phyloP scores from a whole-genome alignment of 2,888 invertebrate species.

The Rapana venosa region DNA sequence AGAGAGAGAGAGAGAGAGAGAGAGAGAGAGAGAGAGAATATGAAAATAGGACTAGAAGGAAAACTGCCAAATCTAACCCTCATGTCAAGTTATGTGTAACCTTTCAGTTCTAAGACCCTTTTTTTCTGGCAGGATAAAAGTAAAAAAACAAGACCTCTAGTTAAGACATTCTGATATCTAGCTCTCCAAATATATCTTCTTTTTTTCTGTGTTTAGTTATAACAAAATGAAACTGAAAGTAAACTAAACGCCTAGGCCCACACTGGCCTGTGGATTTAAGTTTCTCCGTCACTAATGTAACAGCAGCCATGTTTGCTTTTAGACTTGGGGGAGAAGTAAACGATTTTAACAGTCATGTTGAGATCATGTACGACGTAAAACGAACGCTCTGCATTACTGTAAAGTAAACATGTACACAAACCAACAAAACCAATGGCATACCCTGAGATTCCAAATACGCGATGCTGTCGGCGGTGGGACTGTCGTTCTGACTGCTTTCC shows the following conservation, averaged over 20 bases:
- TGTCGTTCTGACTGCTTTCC: slow-evolving; percentile 65
- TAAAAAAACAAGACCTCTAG: no score
- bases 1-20: no score
- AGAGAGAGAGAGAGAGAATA: no score
- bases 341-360: background rate
- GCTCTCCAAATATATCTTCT: no score
- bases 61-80: no score
- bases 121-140: no score
- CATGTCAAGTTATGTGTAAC: no score
- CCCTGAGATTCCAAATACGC: slow-evolving; percentile 48
- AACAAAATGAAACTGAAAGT: background rate
- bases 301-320: slow-evolving; percentile 28
- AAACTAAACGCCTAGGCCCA: background rate
- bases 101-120: no score
- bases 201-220: background rate
- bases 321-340: background rate
- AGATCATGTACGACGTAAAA: background rate
- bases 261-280: background rate
- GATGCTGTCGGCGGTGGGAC: slow-evolving; percentile 62
- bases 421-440: slow-evolving; percentile 42
- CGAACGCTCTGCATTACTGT: background rate
- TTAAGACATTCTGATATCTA: no score
- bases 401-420: background rate
- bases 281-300: no score
- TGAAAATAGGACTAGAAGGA: no score